Conservation (phyloP, 2,797 vertebrate genomes). For the Rhabdophis nuchalis region DNA sequence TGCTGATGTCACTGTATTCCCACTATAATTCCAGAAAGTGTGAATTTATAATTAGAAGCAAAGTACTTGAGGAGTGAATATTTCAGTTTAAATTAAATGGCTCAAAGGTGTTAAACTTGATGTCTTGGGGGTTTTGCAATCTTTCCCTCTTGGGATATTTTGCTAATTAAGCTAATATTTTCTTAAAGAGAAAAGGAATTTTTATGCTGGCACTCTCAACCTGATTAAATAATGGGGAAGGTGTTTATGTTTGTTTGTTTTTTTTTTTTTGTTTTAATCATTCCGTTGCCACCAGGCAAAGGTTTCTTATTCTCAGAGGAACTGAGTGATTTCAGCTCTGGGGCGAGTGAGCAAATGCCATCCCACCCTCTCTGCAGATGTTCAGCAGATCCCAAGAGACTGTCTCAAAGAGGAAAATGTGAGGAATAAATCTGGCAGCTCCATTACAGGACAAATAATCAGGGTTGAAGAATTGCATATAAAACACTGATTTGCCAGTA, state of each 20-base stretch:
- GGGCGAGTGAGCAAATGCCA: not conserved
- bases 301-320: slow-evolving; percentile 5
- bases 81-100: slow-evolving; percentile 16
- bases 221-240: not conserved
- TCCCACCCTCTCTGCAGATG: not conserved
- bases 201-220: not conserved
- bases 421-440: not conserved
- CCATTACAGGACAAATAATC: not conserved
- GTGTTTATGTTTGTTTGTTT: not conserved
- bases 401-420: not conserved
- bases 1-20: not conserved
- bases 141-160: not conserved
- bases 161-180: slow-evolving; percentile 25
- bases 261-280: slow-evolving; percentile 10
- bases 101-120: slow-evolving; percentile 7
- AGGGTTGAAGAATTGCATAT: not conserved
- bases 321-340: not conserved
- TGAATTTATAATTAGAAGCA: slow-evolving; percentile 12
- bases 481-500: not conserved
- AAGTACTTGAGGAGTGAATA: not conserved
- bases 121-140: not conserved
- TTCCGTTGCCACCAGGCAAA: not conserved
- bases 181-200: not conserved
- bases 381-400: not conserved
- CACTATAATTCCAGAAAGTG: slow-evolving; percentile 5